Conservation (phyloP, 2,888 invertebrate species). For the Odontocolon sp. region DNA sequence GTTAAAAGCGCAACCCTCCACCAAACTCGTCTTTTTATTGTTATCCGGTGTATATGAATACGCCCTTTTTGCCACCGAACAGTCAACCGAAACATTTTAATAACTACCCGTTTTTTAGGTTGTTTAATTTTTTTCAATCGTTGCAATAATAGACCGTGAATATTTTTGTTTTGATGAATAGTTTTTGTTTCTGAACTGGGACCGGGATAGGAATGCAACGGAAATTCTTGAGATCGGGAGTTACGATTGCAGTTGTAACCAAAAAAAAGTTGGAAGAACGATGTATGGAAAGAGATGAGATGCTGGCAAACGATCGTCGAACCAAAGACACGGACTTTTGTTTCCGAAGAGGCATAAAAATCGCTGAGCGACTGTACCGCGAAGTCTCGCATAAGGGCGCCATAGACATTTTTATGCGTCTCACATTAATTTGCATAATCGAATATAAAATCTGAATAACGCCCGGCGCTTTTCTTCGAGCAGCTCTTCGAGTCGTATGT, state of each 20-base stretch:
- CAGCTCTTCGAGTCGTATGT: constrained; percentile 37
- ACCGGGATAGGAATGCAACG: too few species aligned
- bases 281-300: too few species aligned
- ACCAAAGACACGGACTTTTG: constrained; percentile 53
- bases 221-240: too few species aligned
- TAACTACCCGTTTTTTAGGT: too few species aligned
- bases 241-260: too few species aligned
- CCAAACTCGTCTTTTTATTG: constrained; percentile 47
- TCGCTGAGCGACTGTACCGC: constrained; percentile 65
- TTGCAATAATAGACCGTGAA: too few species aligned
- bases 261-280: too few species aligned
- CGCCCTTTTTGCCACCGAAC: not conserved
- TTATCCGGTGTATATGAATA: constrained; percentile 46
- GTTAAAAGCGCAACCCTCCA: constrained; percentile 75
- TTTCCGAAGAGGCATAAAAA: constrained; percentile 78
- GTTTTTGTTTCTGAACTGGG: too few species aligned
- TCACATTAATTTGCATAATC: constrained; percentile 80
- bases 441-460: constrained; percentile 79
- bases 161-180: too few species aligned
- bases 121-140: too few species aligned
- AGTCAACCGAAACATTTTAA: constrained; percentile 14
- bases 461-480: constrained; percentile 63
- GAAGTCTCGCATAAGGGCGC: constrained; percentile 67
- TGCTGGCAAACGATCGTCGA: constrained; percentile 32
- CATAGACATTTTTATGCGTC: constrained; percentile 77